These are phyloP conservation scores for Lutjanus erythropterus DNA, from an alignment of 2,113 vertebrate genomes.

Conservation along the genomic window DNA sequence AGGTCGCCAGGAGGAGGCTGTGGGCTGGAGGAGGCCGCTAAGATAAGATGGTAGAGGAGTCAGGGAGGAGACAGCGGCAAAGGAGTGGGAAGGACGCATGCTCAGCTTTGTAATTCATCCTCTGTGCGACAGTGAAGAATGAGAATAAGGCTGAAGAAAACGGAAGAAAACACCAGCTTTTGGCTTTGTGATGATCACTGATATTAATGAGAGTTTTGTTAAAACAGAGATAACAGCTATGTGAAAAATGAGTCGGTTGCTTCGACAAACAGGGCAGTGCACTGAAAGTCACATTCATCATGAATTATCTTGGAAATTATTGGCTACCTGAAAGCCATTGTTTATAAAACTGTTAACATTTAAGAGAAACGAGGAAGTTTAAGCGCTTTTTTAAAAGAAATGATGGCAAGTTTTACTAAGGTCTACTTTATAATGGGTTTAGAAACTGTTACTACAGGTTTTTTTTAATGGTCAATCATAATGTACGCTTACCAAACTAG, in stretches of 20 bases:
- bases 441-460: not conserved
- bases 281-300: conserved; percentile 24
- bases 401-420: not conserved
- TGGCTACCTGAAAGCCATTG: conserved; percentile 9
- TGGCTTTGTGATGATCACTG: not conserved
- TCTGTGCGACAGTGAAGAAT: conserved; percentile 36
- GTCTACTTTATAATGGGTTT: not conserved
- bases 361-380: conserved; percentile 5
- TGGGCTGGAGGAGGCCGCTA: conserved; percentile 24
- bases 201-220: conserved; percentile 48
- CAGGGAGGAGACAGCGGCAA: not conserved
- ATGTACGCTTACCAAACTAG: not conserved
- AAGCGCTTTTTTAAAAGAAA: not conserved
- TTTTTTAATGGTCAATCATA: not conserved
- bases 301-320: conserved; percentile 20
- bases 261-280: not conserved
- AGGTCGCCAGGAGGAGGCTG: conserved; percentile 28
- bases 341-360: conserved; percentile 33
- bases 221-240: conserved; percentile 19
- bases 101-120: not conserved
- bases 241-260: conserved; percentile 42
- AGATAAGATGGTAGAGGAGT: conserved; percentile 45
- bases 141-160: conserved; percentile 4
- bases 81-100: not conserved
- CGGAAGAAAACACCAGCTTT: conserved; percentile 3